phyloP scores from a whole-genome alignment of 2,797 vertebrate genomes.

The Gymnoscopelus microlampas region DNA sequence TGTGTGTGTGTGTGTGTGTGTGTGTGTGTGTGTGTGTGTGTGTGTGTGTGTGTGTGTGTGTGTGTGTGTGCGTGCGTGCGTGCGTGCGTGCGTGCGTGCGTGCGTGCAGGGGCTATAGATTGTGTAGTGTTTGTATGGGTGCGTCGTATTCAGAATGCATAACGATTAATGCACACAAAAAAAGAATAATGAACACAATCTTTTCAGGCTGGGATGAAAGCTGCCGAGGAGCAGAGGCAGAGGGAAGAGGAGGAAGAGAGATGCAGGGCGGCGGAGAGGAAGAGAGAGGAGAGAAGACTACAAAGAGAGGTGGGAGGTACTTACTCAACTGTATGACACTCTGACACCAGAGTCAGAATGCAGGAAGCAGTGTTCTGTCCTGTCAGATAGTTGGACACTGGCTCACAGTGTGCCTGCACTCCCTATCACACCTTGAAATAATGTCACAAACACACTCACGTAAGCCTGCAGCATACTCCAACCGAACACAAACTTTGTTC shows the following conservation, averaged over 20 bases:
- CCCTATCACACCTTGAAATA: constrained; percentile 6
- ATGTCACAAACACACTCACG: neutral
- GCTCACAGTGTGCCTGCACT: neutral
- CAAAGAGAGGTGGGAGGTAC: constrained; percentile 80
- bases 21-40: too few relatives aligned
- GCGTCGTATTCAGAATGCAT: neutral
- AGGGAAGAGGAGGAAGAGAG: constrained; percentile 87
- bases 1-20: neutral
- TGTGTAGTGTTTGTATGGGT: neutral
- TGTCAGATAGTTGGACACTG: neutral
- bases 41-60: too few relatives aligned
- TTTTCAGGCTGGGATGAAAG: constrained; percentile 87
- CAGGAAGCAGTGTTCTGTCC: constrained; percentile 9
- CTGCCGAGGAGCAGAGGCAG: constrained; percentile 84
- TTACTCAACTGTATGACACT: constrained; percentile 28
- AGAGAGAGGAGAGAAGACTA: constrained; percentile 83
- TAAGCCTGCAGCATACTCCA: too few relatives aligned
- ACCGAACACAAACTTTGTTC: too few relatives aligned
- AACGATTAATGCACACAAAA: neutral
- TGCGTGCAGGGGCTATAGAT: neutral
- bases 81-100: too few relatives aligned
- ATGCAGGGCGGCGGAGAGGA: constrained; percentile 76
- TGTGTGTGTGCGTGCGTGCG: neutral
- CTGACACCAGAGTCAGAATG: constrained; percentile 27
- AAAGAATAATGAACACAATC: neutral